Percentiles rank a stretch among this genome's conserved stretches.
Conservation (phyloP, 2,888 invertebrate species). For the Cenopis cana region DNA sequence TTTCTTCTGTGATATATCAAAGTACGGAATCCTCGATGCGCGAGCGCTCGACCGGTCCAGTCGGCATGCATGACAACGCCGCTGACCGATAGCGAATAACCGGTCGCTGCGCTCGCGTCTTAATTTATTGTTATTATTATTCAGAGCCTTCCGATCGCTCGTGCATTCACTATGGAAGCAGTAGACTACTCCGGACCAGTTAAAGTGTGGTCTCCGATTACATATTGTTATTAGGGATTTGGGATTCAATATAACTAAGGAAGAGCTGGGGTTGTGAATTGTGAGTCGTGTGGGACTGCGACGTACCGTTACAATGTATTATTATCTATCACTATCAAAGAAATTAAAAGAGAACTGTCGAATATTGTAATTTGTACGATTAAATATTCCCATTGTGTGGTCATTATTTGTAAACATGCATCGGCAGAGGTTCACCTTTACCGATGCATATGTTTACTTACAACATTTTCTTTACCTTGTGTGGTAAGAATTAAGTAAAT, state of each 20-base stretch:
- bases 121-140: constrained; percentile 34
- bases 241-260: background rate
- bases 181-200: background rate
- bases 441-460: background rate
- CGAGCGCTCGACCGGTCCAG: background rate
- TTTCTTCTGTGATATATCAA: background rate
- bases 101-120: constrained; percentile 25
- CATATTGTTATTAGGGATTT: background rate
- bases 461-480: too few species aligned
- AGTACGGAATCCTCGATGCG: background rate
- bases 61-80: constrained; percentile 24
- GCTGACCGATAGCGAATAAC: constrained; percentile 31
- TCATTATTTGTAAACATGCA: too few species aligned
- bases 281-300: background rate
- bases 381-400: background rate
- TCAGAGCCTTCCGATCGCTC: constrained; percentile 1
- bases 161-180: background rate
- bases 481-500: too few species aligned
- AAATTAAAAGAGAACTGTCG: background rate
- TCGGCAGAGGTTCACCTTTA: too few species aligned
- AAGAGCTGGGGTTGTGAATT: background rate
- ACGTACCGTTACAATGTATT: background rate
- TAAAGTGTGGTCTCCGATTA: background rate
- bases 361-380: background rate
- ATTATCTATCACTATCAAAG: background rate